phyloP scores from a whole-genome alignment of 2,113 vertebrate genomes.

The Heteronetta atricapilla region DNA sequence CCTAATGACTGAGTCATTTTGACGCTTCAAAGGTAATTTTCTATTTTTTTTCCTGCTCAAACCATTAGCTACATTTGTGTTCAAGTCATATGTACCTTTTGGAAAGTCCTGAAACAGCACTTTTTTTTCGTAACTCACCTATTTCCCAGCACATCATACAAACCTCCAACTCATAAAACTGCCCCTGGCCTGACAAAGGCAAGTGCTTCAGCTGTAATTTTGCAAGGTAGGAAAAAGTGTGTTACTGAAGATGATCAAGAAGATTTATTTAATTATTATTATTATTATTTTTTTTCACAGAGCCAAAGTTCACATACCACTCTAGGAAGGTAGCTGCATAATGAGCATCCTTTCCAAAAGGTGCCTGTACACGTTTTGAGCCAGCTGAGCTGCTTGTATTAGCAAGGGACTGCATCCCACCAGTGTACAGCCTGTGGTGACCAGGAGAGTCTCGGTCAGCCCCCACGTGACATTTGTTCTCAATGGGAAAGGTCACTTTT shows the following conservation, averaged over 20 bases:
- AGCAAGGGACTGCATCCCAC: fast-evolving
- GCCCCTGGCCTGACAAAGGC: background rate
- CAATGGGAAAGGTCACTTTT: background rate
- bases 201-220: background rate
- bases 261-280: background rate
- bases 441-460: fast-evolving
- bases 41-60: background rate
- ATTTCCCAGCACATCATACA: background rate
- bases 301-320: fast-evolving
- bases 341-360: background rate
- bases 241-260: background rate
- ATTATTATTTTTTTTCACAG: background rate
- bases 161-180: background rate
- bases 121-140: fast-evolving
- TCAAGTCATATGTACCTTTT: background rate
- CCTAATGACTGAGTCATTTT: background rate
- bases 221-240: background rate
- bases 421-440: background rate
- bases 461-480: background rate
- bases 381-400: fast-evolving
- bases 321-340: background rate
- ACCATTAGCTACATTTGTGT: background rate
- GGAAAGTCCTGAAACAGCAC: background rate
- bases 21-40: background rate
- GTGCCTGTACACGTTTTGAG: background rate